Evolutionary conservation across 2,113 vertebrate genomes (phyloP), one percentile per base, ranked within the genome.

Genomic region (Passer montanus): DNA sequence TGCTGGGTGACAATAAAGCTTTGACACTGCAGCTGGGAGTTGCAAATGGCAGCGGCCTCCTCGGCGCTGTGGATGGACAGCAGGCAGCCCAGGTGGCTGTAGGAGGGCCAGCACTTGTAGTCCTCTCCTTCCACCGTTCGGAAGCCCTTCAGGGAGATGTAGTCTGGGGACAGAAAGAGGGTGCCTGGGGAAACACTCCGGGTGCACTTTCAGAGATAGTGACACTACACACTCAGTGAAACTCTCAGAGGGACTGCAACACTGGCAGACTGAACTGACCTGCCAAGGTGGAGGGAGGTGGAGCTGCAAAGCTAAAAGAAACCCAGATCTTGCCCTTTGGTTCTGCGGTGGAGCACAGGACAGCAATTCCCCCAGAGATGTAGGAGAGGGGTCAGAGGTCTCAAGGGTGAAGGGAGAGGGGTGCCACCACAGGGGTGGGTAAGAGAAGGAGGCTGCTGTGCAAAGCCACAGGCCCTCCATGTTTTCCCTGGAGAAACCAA

Each of bases 101-200:
- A 99, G 39, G 99, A 99, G 4, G 98, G 98, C 99, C 99, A 99
- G 95, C 99, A 99, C 89, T 97, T 98, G 95, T 99, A 99, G 85
- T 98, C 98, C 30, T 96, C 95, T 24, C 97, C 97, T 87, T 97
- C 98, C 27, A 79, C 97, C 1, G 94, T 95, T n/a, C 95, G 96
- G 97, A 98, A 98, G 12, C 98, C 98, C 86, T 95, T 98, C 44
- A 98, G 88, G 87, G 97, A 86, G 14, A 97, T 95, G 95, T 99
- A 99, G 80, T 98, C 99, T 99, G 93, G 74, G 64, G 84, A 94
- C 41, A 90, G 52, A 80, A 35, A 49, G 24, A 88, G 5, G 16
- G 14, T 31, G 11, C 33, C 39, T 14, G 28, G 43, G 43, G 33
- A 72, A 79, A 52, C 10, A 15, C 43, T 78, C 31, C 1, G 35